A percentile compares a stretch with the other conserved stretches of the same genome.
Conservation (phyloP, 2,888 invertebrate species). For the Hypercompe scribonia region DNA sequence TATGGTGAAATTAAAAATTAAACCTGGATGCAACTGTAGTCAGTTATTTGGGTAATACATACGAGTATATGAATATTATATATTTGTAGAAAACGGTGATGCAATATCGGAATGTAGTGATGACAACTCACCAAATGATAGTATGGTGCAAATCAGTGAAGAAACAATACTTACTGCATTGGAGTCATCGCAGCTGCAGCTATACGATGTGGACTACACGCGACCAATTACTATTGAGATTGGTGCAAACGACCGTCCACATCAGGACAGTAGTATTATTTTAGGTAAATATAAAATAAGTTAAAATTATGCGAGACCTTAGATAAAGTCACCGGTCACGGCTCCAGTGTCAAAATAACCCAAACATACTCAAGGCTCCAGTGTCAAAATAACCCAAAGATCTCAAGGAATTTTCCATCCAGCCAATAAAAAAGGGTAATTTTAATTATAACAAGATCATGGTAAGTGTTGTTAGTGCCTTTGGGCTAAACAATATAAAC, state of each 20-base stretch:
- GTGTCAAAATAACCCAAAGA: too few relatives aligned
- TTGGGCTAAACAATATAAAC: too few relatives aligned
- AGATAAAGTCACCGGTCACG: too few relatives aligned
- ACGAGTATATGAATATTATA: background rate
- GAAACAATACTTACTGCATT: constrained; percentile 76
- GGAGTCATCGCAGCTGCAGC: constrained; percentile 72
- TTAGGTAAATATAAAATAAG: constrained; percentile 61
- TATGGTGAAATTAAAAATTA: background rate
- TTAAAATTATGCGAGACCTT: too few relatives aligned
- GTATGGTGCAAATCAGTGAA: constrained; percentile 74
- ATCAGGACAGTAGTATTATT: constrained; percentile 75
- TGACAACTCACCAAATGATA: constrained; percentile 66
- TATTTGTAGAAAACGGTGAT: constrained; percentile 65
- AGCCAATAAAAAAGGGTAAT: too few relatives aligned
- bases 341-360: too few relatives aligned
- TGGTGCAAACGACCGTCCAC: constrained; percentile 73
- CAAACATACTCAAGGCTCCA: too few relatives aligned
- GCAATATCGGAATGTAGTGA: constrained; percentile 61
- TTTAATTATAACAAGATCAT: too few relatives aligned
- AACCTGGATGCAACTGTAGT: background rate
- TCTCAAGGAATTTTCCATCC: too few relatives aligned
- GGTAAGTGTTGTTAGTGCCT: too few relatives aligned
- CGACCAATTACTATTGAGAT: constrained; percentile 78
- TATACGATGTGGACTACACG: constrained; percentile 75
- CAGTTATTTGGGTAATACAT: background rate